These are phyloP conservation scores for Diarsia dahlii DNA, from an alignment of 2,888 invertebrate genomes.

Conservation along the genomic window DNA sequence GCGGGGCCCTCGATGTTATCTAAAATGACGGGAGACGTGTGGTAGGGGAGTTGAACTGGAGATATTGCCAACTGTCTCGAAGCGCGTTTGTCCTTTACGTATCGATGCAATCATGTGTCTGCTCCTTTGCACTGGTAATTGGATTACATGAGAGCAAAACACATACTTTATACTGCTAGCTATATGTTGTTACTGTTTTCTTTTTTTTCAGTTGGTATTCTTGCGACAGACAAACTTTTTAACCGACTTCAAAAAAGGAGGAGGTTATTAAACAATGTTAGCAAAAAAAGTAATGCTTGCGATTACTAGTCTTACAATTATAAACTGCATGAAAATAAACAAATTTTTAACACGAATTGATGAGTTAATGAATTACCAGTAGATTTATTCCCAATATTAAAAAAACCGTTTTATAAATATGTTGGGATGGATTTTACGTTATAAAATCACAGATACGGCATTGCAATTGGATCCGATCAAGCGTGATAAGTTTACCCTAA, in stretches of 20 bases:
- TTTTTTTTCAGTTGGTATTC: not conserved
- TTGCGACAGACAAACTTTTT: not conserved
- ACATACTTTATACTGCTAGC: constrained; percentile 37
- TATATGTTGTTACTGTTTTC: not conserved
- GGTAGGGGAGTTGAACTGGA: constrained; percentile 60
- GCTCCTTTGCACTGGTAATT: constrained; percentile 71
- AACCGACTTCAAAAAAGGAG: no score
- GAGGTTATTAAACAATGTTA: not conserved
- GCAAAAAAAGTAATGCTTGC: not conserved
- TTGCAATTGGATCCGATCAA: constrained; percentile 49
- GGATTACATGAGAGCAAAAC: constrained; percentile 62
- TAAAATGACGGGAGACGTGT: constrained; percentile 50
- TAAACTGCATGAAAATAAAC: not conserved
- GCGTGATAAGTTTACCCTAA: constrained; percentile 46
- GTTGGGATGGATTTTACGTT: not conserved
- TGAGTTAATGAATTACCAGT: not conserved
- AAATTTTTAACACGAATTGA: not conserved
- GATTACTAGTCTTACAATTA: not conserved
- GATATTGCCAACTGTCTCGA: constrained; percentile 72
- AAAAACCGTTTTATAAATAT: not conserved
- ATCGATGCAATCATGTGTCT: constrained; percentile 74
- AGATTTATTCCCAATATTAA: not conserved
- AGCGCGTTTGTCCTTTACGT: constrained; percentile 68
- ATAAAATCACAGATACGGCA: constrained; percentile 39
- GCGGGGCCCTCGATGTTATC: constrained; percentile 55